Conservation (phyloP, 2,113 vertebrate species). For the Myanophis thanlyinensis region DNA sequence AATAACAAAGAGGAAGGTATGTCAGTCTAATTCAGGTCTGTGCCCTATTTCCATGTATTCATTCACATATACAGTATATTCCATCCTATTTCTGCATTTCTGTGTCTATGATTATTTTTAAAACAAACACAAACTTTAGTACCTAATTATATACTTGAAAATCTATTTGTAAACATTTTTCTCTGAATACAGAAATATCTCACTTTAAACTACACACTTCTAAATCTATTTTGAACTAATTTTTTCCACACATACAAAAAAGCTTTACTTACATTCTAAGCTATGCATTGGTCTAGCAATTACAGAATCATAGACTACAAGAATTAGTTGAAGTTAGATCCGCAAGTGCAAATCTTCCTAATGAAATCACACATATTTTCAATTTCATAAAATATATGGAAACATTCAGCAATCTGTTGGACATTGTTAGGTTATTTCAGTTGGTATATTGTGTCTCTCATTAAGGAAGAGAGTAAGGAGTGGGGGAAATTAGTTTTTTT, state of each 20-base stretch:
- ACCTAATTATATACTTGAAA: background rate
- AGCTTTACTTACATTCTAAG: background rate
- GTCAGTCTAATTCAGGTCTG: background rate
- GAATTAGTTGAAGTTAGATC: background rate
- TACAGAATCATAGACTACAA: background rate
- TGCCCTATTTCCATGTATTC: background rate
- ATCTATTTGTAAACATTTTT: background rate
- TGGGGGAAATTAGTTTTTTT: background rate
- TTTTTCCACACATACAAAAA: background rate
- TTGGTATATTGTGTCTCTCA: background rate
- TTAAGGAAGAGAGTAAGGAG: background rate
- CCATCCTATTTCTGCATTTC: background rate
- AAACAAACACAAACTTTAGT: background rate
- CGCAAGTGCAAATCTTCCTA: background rate
- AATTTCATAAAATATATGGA: background rate
- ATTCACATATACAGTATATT: background rate
- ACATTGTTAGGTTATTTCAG: background rate
- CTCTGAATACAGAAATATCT: background rate
- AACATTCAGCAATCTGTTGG: background rate
- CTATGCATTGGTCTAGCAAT: background rate
- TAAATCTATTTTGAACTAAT: background rate
- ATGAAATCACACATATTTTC: background rate
- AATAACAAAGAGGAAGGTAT: background rate
- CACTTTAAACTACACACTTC: background rate
- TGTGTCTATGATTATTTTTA: background rate